Percentiles rank a stretch among this genome's conserved stretches.
Conservation (phyloP, 2,113 vertebrate species). For the Mugil cephalus region DNA sequence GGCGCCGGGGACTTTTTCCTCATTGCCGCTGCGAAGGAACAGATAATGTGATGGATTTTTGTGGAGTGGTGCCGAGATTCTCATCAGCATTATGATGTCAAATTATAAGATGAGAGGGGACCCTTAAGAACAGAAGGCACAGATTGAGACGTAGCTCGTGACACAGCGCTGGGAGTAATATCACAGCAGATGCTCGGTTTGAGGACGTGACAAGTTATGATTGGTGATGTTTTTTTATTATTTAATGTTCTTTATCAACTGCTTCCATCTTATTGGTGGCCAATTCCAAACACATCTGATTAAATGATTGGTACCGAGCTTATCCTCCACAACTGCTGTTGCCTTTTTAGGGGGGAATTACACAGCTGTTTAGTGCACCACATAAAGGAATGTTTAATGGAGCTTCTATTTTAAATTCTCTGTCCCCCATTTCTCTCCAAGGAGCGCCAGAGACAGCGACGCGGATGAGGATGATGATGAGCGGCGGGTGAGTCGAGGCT, state of each 20-base stretch:
- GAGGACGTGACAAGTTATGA: conserved; percentile 15
- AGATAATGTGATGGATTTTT: conserved; percentile 44
- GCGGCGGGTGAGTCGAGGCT: conserved; percentile 90
- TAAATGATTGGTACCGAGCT: background rate
- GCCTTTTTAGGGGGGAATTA: background rate
- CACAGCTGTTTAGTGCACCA: too few relatives aligned
- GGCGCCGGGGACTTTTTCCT: conserved; percentile 15
- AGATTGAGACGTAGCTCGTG: conserved; percentile 29
- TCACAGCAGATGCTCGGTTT: conserved; percentile 37
- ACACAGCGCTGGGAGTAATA: conserved; percentile 1
- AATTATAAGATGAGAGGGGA: conserved; percentile 44
- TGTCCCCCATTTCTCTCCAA: conserved; percentile 38
- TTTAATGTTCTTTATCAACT: background rate
- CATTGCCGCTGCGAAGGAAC: conserved; percentile 22
- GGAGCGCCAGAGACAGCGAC: conserved; percentile 93
- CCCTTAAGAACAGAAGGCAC: conserved; percentile 44
- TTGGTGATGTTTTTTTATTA: conserved; percentile 10
- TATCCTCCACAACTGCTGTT: background rate
- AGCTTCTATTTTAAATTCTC: background rate
- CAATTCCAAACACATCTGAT: background rate
- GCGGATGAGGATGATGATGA: conserved; percentile 91
- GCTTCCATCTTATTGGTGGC: background rate
- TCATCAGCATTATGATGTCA: conserved; percentile 49
- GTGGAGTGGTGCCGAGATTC: conserved; percentile 26
- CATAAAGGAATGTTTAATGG: conserved; percentile 1